Evolutionary conservation across 92 coral and sea anemone genomes (phyloP).

Genomic region (Chrysogorgia sp.): DNA sequence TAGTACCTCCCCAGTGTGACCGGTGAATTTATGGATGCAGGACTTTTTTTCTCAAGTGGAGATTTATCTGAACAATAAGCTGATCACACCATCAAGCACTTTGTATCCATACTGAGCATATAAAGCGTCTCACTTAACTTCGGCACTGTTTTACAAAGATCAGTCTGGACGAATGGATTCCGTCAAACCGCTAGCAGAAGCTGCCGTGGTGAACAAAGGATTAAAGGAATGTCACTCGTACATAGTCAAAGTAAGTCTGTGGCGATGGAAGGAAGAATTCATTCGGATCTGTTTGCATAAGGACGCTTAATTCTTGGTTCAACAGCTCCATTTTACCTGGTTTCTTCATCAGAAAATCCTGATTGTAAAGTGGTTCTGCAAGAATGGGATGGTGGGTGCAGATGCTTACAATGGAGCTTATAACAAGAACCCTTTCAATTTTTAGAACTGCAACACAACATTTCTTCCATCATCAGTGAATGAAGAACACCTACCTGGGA

Average conservation of each 20-base stretch:
- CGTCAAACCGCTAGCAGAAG: neutral
- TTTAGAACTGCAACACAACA: too few relatives aligned
- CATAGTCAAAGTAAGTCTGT: too few relatives aligned
- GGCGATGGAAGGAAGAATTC: too few relatives aligned
- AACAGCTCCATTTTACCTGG: conserved; percentile 60
- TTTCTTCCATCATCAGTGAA: too few relatives aligned
- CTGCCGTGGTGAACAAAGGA: neutral
- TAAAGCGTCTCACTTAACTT: conserved; percentile 9
- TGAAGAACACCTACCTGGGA: conserved; percentile 57
- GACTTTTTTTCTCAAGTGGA: too few relatives aligned
- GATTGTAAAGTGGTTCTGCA: conserved; percentile 59
- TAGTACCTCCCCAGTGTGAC: neutral
- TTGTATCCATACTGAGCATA: conserved; percentile 38
- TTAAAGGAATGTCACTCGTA: conserved; percentile 22
- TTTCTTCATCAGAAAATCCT: conserved; percentile 54
- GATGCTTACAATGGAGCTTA: conserved; percentile 71
- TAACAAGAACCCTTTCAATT: too few relatives aligned
- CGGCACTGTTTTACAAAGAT: conserved; percentile 8
- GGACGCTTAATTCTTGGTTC: too few relatives aligned
- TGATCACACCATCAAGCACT: conserved; percentile 4
- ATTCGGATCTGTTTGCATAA: too few relatives aligned
- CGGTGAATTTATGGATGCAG: conserved; percentile 31
- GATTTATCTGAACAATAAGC: too few relatives aligned
- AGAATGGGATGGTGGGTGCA: conserved; percentile 65
- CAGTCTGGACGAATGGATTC: neutral